Conservation (phyloP, 2,113 vertebrate genomes). For the Pelvicachromis taeniatus region DNA sequence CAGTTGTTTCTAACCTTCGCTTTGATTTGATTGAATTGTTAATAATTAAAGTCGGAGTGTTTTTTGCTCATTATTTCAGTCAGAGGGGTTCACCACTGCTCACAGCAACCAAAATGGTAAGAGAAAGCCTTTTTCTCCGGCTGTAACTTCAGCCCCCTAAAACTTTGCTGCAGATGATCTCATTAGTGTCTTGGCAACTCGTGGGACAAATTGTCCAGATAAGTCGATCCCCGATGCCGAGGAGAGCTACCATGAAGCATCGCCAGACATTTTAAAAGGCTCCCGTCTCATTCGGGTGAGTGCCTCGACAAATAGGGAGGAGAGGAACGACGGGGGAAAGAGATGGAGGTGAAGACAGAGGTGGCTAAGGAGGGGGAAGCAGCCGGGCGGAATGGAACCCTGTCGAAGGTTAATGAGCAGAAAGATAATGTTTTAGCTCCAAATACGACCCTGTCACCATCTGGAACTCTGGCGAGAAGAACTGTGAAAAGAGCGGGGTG, state of each 20-base stretch:
- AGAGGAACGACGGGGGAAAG: constrained; percentile 36
- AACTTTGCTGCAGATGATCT: constrained; percentile 60
- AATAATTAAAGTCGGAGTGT: background rate
- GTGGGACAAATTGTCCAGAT: constrained; percentile 68
- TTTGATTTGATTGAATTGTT: background rate
- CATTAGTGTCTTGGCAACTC: constrained; percentile 60
- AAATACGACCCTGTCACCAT: constrained; percentile 55
- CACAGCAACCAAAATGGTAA: background rate
- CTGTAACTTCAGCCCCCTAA: constrained; percentile 17
- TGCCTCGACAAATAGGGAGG: constrained; percentile 64
- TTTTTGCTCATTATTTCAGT: background rate
- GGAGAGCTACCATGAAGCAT: constrained; percentile 55
- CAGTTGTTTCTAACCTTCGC: background rate
- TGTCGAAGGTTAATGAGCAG: constrained; percentile 70
- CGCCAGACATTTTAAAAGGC: constrained; percentile 68
- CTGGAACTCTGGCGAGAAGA: constrained; percentile 19
- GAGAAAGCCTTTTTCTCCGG: background rate
- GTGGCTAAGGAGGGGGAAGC: constrained; percentile 34
- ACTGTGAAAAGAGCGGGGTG: constrained; percentile 1
- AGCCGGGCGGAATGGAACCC: constrained; percentile 52
- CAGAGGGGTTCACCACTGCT: background rate
- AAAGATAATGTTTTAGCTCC: constrained; percentile 71
- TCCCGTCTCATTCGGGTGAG: constrained; percentile 62
- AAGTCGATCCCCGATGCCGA: constrained; percentile 52
- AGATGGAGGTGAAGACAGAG: constrained; percentile 62